These are phyloP conservation scores for Ammospiza maritima DNA, from an alignment of 2,797 vertebrate genomes.

Conservation along the genomic window DNA sequence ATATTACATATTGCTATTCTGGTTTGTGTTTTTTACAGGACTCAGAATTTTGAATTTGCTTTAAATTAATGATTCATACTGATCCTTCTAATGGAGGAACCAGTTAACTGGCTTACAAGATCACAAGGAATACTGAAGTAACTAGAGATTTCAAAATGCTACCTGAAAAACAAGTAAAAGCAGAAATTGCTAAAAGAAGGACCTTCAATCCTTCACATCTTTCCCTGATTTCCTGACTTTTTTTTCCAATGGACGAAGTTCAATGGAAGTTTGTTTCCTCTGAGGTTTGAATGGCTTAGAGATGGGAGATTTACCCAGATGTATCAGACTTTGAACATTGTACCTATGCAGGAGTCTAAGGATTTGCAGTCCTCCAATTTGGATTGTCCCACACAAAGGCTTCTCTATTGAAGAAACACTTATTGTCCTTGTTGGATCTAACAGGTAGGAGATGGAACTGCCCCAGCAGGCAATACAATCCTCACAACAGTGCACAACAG, in stretches of 20 bases:
- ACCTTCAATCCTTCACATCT: not conserved
- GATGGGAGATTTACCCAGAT: not conserved
- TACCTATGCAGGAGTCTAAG: not conserved
- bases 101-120: not conserved
- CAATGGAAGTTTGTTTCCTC: not conserved
- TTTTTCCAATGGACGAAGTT: not conserved
- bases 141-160: not conserved
- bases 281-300: not conserved
- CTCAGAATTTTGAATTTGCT: not conserved
- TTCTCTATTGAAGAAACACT: not conserved
- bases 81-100: not conserved
- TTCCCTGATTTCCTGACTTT: not conserved
- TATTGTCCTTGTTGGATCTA: not conserved
- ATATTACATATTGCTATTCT: not conserved
- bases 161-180: not conserved
- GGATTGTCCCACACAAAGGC: not conserved
- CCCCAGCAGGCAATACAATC: not conserved
- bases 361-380: not conserved
- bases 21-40: not conserved
- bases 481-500: not conserved
- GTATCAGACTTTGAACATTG: rapidly evolving
- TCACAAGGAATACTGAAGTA: not conserved
- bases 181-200: not conserved
- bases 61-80: not conserved
- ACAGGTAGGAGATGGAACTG: not conserved